Evolutionary conservation across 1,140 invertebrate species (phyloP), one percentile per base, ranked within the genome.

Genomic region (Anagrus nilaparvatae): DNA sequence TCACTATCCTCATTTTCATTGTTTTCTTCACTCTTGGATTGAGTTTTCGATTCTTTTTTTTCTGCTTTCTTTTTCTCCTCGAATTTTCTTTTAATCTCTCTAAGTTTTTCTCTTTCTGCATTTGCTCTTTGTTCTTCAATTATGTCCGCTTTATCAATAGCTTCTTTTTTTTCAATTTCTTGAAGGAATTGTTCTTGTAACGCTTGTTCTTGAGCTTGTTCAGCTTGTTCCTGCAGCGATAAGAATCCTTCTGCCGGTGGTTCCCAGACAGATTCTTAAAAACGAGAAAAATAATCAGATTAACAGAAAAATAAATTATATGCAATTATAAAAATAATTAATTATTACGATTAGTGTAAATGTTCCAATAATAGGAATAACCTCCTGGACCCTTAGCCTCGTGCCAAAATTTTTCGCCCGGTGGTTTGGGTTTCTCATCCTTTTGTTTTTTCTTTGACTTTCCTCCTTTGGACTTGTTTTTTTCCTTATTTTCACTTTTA

Each of bases 321-420:
- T 2, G 4, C 12, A 34, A 33, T 38, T 31, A 14, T 1, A 34
- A 33, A 32, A 19, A 31, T 14, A 34, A 17, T 13, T 17, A 23
- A 18, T 17, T 43, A 39, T 38, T 63, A 82, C 84, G 83, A 69
- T 81, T 79, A n/a, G 82, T 86, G 48, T 78, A 71, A 16, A 75
- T 76, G 60, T 88, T 79, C 81, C 83, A 89, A 52, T 86, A 90
- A 59, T 88, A 88, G 7, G 74, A 73, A 44, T 78, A 72, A 12
- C 82, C 84, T 51, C 85, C 77, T 33, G 78, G 74, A 47, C 75
- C 72, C 38, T 71, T 74, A 1, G 78, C 78, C 54, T 88, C 82
- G 48, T 78, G 76, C 86, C 86, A 86, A 18, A 72, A 49, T 56
- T 69, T 71, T 5, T 42, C 53, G 6, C 55, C 36, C 16, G 25